Conservation (phyloP, 1,140 invertebrate species). For the Venustaconcha ellipsiformis region DNA sequence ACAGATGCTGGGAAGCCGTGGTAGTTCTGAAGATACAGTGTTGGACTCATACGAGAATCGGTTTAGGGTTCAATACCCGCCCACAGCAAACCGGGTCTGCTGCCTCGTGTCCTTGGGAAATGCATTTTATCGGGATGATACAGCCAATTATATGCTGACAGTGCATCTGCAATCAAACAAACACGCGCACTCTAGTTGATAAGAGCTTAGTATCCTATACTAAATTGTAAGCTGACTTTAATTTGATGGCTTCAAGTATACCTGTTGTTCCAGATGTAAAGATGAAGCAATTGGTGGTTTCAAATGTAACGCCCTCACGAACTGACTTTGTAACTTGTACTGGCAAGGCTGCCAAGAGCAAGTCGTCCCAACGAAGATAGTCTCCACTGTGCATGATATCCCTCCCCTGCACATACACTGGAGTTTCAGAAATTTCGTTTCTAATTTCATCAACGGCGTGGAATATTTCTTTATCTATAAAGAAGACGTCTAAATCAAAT, state of each 20-base stretch:
- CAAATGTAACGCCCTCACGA: conserved; percentile 14
- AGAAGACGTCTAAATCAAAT: neutral
- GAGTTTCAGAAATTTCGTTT: conserved; percentile 32
- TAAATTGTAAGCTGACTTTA: no score
- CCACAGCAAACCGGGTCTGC: no score
- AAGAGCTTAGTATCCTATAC: no score
- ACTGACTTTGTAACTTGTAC: conserved; percentile 28
- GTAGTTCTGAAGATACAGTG: no score
- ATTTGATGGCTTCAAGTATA: neutral
- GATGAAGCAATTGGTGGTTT: conserved; percentile 41
- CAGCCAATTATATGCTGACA: no score
- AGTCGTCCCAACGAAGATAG: conserved; percentile 37
- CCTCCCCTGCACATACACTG: conserved; percentile 44
- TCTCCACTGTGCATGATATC: neutral
- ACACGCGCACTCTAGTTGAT: no score
- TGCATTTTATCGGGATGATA: no score
- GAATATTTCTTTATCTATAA: conserved; percentile 43
- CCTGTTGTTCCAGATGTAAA: conserved; percentile 59
- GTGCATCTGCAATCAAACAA: no score
- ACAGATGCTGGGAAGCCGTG: no score
- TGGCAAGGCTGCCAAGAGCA: conserved; percentile 27
- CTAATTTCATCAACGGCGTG: conserved; percentile 40
- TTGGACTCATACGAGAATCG: no score
- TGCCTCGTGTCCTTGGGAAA: no score
- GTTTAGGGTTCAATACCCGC: no score